These are phyloP conservation scores for Popillia japonica DNA, from an alignment of 1,140 invertebrate species.

Conservation along the genomic window DNA sequence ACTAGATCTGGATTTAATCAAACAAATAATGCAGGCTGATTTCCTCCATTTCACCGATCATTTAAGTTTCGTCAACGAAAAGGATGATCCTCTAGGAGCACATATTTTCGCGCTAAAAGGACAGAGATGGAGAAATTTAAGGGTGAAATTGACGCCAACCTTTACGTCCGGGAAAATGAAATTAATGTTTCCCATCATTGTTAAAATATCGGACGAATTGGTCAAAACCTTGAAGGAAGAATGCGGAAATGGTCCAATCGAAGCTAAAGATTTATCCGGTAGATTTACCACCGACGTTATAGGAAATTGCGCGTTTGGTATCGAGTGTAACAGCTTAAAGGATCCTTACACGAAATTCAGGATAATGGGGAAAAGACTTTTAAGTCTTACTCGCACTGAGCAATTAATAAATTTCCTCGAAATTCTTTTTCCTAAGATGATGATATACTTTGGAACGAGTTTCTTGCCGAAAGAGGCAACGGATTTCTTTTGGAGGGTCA, in stretches of 20 bases:
- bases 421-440: constrained; percentile 32
- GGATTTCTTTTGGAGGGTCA: constrained; percentile 45
- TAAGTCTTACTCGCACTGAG: constrained; percentile 1
- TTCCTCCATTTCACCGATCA: constrained; percentile 64
- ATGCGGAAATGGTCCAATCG: background rate
- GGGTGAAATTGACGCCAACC: constrained; percentile 63
- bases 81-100: constrained; percentile 63
- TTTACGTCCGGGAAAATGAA: constrained; percentile 65
- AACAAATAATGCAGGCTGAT: constrained; percentile 64
- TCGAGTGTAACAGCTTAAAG: constrained; percentile 64
- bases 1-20: constrained; percentile 68
- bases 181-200: constrained; percentile 58
- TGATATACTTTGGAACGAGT: background rate
- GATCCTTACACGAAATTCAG: constrained; percentile 64
- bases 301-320: constrained; percentile 66
- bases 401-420: background rate
- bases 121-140: constrained; percentile 62
- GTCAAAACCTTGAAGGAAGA: constrained; percentile 57
- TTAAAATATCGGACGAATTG: constrained; percentile 51
- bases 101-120: constrained; percentile 64
- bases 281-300: constrained; percentile 67
- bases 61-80: constrained; percentile 60
- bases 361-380: constrained; percentile 59
- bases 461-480: constrained; percentile 42
- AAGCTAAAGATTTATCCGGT: constrained; percentile 54